Evolutionary conservation across 1,140 invertebrate species (phyloP), one percentile per base, ranked within the genome.

Genomic region (Drosophila tropicalis): DNA sequence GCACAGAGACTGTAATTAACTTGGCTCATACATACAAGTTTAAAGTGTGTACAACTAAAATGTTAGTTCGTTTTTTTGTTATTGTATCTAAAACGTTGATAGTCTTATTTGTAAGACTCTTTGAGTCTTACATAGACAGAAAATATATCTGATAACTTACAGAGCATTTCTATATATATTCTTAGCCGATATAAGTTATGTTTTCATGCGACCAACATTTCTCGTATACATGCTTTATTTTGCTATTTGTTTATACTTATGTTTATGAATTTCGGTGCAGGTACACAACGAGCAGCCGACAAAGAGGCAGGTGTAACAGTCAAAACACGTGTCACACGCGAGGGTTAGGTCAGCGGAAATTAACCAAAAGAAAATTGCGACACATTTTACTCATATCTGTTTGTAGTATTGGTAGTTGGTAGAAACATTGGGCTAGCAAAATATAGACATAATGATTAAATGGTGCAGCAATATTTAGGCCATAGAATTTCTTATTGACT

Each of bases 1-100:
- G 81, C 81, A 81, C 68, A 76, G 69, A 61, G 72, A 61, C 70
- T 39, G 76, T 57, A 84, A 84, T 84, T 84, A 84, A 84, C 81
- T 80, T 67, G 10, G 56, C 56, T 19, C 17, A 39, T 39, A 58
- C 32, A 58, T 39, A 25, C 55, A 67, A 62, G 55, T 13, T 64
- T 51, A 54, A 34, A 19, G 10, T n/a, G 56, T 19, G 54, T 44
- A 17, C 15, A 47, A 25, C 19, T 22, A 47, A 61, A 47, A 34
- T 19, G 6, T 7, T 12, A 12, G 2, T 22, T 19, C 4, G 17
- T 9, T n/a, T 51, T 22, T 3, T 15, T 25, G 1, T 19, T 17
- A 1, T 17, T 25, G 4, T 17, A 56, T 9, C 17, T 51, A 12
- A 51, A 3, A 51, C 17, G 12, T 19, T 22, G 19, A 22, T 51